Base-by-base conservation (phyloP, 2,888 invertebrate species). In the Achlya flavicornis region DNA sequence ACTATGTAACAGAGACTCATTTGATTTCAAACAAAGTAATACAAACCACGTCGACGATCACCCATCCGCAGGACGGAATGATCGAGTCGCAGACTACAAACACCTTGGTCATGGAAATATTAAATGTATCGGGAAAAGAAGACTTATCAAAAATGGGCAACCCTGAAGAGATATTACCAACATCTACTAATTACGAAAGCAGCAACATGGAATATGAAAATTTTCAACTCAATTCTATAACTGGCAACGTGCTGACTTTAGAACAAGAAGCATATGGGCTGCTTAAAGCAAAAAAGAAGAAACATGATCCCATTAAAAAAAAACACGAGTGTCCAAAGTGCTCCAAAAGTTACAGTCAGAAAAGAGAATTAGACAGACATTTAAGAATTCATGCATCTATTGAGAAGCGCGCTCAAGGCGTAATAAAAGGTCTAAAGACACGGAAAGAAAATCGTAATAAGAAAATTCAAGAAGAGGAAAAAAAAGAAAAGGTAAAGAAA, bases 211-310 rank as follows among this genome's bases (percentile, higher is more conserved):
- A 84, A 5, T 85, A 80, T 43, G 77, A 82, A 61, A 86, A 90
- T 12, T 93, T 91, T 61, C 91, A 90, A 75, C 73, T 93, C 0
- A 93, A 93, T 70, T 93, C 93, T 2, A 93, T 93, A 57, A 93
- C 93, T 2, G 91, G 93, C 0, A 87, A 93, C 64, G 81, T 88
- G 3, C 67, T 92, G 38, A 84, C 93, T 0, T 68, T 93, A 12
- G 92, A 92, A 74, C 91, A 93, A 75, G 90, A 92, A 76, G 92
- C 91, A 0, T 91, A 89, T 32, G 87, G 88, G 0, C 72, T 91
- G 41, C 71, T 92, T 6, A 83, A 88, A 80, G 82, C 84, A 0
- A 87, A 86, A 66, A 82, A 77, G 16, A 79, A 80, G 46, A 77
- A 70, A 12, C 69, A 41, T 19, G 41, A 70, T 0, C 57, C 63